Percentiles rank a stretch among this genome's conserved stretches.
These are phyloP conservation scores for Phylloscopus trochilus DNA, from an alignment of 2,113 vertebrate species.

Conservation along the genomic window DNA sequence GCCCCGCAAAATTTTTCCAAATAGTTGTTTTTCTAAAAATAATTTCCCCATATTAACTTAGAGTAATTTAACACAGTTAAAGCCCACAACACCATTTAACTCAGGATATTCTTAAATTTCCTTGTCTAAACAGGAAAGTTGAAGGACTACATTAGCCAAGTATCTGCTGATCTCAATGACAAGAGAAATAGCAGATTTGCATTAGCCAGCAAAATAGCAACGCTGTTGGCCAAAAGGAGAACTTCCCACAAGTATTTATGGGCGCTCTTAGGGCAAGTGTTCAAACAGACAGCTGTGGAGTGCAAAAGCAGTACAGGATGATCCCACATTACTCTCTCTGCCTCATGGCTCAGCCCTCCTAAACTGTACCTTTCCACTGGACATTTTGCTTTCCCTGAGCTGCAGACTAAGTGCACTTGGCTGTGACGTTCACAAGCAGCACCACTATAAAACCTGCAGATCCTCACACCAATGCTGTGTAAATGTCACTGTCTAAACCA, in stretches of 20 bases:
- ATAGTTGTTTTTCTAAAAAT: not conserved
- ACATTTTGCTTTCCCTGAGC: not conserved
- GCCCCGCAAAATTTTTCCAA: not conserved
- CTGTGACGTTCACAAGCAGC: not conserved
- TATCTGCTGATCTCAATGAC: not conserved
- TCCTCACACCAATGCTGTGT: not conserved
- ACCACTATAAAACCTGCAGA: not conserved
- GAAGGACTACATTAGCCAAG: not conserved
- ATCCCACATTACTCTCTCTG: not conserved
- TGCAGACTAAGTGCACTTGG: not conserved
- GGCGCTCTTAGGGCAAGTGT: not conserved
- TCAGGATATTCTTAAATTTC: not conserved
- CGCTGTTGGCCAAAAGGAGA: not conserved
- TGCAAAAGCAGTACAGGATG: not conserved
- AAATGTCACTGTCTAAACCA: not conserved
- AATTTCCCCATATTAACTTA: not conserved
- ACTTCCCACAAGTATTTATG: conserved; percentile 28
- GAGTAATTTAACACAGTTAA: not conserved
- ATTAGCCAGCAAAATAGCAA: not conserved
- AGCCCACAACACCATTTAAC: not conserved
- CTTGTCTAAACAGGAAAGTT: not conserved
- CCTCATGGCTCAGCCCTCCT: not conserved
- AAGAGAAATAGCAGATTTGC: not conserved
- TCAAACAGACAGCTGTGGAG: not conserved
- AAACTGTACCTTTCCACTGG: not conserved